Evolutionary conservation across 1,140 invertebrate genomes (phyloP).

Genomic region (Cyphomyrmex costatus): DNA sequence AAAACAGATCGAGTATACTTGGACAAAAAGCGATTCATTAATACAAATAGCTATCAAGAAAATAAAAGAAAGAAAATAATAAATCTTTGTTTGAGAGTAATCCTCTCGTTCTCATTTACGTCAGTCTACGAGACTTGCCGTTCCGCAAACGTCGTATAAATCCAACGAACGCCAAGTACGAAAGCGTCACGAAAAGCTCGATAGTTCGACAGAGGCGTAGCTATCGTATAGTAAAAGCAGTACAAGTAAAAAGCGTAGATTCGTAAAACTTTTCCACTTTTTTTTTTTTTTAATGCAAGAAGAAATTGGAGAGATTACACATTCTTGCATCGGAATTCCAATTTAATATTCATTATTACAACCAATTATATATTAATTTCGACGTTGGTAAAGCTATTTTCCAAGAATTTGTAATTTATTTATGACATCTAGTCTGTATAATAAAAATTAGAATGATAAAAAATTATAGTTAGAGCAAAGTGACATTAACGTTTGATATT

Average conservation of each 20-base stretch:
- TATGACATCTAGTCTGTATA: neutral
- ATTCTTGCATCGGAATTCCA: neutral
- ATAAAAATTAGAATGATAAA: neutral
- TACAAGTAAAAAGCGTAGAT: neutral
- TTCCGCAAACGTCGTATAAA: constrained; percentile 42
- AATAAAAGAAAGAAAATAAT: constrained; percentile 25
- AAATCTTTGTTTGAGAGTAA: constrained; percentile 33
- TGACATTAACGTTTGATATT: neutral
- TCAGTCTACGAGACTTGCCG: constrained; percentile 32
- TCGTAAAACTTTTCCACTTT: neutral
- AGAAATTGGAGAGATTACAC: neutral
- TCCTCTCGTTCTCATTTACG: constrained; percentile 41
- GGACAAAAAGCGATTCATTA: neutral
- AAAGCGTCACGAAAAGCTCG: constrained; percentile 23
- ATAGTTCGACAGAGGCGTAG: constrained; percentile 14
- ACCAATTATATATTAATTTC: neutral
- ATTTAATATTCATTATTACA: neutral
- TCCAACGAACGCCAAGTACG: constrained; percentile 19
- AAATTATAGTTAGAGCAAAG: neutral
- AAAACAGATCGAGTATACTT: neutral
- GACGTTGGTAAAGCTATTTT: neutral
- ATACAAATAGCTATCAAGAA: neutral
- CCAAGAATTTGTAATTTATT: neutral
- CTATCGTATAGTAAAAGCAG: constrained; percentile 7
- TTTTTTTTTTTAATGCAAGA: neutral